phyloP scores from a whole-genome alignment of 2,797 vertebrate species.

The Halcyon badia region DNA sequence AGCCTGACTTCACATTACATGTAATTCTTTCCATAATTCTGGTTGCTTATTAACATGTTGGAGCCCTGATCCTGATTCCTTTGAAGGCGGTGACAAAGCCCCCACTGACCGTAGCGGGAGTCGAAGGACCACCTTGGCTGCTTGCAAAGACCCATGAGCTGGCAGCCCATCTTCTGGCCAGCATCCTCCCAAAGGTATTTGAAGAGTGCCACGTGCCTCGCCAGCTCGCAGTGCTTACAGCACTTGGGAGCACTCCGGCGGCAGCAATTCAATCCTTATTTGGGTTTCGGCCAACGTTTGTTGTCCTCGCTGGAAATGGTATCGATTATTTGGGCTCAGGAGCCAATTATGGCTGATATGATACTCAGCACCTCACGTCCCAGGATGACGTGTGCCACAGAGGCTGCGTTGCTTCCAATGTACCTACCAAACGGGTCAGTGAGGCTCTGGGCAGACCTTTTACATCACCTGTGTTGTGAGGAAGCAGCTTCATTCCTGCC shows the following conservation, averaged over 20 bases:
- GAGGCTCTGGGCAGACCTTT: background rate
- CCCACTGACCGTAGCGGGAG: too few species aligned
- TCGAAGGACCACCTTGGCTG: too few species aligned
- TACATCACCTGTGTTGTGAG: background rate
- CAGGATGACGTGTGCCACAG: fast-evolving
- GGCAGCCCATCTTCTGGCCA: background rate
- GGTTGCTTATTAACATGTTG: too few species aligned
- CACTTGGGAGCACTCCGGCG: fast-evolving
- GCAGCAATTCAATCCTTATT: background rate
- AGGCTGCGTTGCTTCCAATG: background rate
- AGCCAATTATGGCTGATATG: background rate
- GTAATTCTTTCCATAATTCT: too few species aligned
- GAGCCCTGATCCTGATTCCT: too few species aligned
- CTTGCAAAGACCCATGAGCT: background rate
- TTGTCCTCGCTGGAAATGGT: constrained; percentile 31
- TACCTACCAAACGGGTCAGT: background rate
- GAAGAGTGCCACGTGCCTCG: background rate
- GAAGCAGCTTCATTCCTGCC: background rate
- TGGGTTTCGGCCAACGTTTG: constrained; percentile 9
- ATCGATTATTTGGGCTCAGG: constrained; percentile 21
- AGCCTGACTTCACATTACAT: too few species aligned
- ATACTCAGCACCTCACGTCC: background rate
- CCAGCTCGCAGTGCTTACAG: background rate
- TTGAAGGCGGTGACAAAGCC: too few species aligned
- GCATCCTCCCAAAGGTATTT: background rate